Conservation (phyloP, 2,888 invertebrate species). For the Phorcus lineatus region DNA sequence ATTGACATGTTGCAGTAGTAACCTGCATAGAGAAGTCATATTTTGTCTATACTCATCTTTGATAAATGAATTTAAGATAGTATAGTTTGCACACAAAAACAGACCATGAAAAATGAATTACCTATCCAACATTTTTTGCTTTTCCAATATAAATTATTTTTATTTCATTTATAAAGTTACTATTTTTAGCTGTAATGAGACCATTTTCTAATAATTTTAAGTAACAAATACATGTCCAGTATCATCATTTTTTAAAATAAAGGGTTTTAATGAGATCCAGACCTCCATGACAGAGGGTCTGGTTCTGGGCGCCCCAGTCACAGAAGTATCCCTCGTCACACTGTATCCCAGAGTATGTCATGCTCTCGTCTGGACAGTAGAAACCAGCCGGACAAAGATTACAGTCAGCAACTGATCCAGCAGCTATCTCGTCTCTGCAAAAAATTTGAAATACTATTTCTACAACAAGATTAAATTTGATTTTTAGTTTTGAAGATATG, state of each 20-base stretch:
- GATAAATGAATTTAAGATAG: not conserved
- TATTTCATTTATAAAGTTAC: no score
- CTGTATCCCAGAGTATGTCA: conserved; percentile 66
- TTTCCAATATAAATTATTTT: no score
- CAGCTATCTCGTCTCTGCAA: conserved; percentile 58
- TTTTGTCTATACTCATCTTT: not conserved
- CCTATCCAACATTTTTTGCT: no score
- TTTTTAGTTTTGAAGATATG: not conserved
- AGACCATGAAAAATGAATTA: no score
- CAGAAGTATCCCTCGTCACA: conserved; percentile 70
- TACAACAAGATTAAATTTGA: not conserved
- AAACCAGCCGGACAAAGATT: conserved; percentile 68
- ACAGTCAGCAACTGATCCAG: conserved; percentile 62
- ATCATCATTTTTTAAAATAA: not conserved
- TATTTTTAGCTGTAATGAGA: no score
- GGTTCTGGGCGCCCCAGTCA: conserved; percentile 63
- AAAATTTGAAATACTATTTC: not conserved
- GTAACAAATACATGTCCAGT: no score
- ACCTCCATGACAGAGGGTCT: conserved; percentile 70
- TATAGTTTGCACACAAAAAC: no score
- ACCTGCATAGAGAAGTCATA: conserved; percentile 52
- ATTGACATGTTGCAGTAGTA: conserved; percentile 72
- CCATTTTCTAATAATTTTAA: no score
- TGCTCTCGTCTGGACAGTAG: conserved; percentile 68
- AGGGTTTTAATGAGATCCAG: not conserved